phyloP scores from a whole-genome alignment of 2,797 vertebrate species.

The Myotis daubentonii region DNA sequence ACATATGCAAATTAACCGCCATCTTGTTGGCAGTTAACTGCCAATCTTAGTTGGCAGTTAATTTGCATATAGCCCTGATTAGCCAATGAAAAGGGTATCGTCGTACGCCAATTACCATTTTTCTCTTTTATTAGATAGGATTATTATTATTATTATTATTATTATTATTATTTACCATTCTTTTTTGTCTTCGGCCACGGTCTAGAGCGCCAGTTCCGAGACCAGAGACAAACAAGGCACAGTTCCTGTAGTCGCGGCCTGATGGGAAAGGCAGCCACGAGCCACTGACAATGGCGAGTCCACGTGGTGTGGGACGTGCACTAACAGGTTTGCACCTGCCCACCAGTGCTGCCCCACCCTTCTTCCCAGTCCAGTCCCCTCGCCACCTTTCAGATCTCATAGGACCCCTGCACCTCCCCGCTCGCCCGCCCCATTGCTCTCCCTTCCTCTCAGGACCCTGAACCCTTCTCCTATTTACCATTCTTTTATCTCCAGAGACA shows the following conservation, averaged over 20 bases:
- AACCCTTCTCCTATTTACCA: neutral
- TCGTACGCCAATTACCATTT: too few species aligned
- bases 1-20: too few species aligned
- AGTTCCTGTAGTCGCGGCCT: accelerated
- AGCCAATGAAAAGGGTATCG: too few species aligned
- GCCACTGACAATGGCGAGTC: constrained; percentile 4
- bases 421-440: neutral
- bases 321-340: neutral
- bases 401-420: neutral
- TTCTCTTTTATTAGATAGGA: too few species aligned
- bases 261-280: neutral
- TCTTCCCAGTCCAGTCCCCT: neutral
- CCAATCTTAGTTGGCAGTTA: too few species aligned
- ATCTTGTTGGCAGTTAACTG: too few species aligned
- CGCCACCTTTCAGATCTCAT: neutral
- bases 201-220: neutral
- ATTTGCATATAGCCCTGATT: too few species aligned
- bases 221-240: neutral
- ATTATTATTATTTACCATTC: neutral
- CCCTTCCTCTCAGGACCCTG: neutral
- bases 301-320: neutral
- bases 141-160: neutral
- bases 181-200: neutral
- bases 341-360: neutral
- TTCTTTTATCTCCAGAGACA: neutral